Percentiles rank a stretch among this genome's conserved stretches.
These are phyloP conservation scores for Hapalemur alaotrensis DNA, from an alignment of 2,797 vertebrate genomes.

Conservation along the genomic window DNA sequence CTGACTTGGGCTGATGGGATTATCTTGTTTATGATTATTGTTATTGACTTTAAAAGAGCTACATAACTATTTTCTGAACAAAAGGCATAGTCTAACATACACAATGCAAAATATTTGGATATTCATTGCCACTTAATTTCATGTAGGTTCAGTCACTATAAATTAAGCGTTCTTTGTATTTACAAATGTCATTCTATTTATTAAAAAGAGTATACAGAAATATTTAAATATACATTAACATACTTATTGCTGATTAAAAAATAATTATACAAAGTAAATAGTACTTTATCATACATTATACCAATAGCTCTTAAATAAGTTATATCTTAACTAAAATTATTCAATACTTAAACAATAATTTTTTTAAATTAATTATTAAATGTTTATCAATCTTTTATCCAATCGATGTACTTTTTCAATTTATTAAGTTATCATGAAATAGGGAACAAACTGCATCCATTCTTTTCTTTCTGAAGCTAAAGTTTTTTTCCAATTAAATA, in stretches of 20 bases:
- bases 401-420: slow-evolving; percentile 17
- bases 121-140: slow-evolving; percentile 46
- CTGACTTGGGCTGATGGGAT: slow-evolving; percentile 40
- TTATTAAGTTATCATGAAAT: slow-evolving; percentile 36
- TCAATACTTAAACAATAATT: slow-evolving; percentile 7
- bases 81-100: not conserved
- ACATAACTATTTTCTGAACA: slow-evolving; percentile 61
- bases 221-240: slow-evolving; percentile 23
- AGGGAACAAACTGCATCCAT: not conserved
- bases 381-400: not conserved
- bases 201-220: not conserved
- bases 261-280: slow-evolving; percentile 25
- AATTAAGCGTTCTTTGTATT: not conserved
- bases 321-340: slow-evolving; percentile 35
- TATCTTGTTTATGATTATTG: slow-evolving; percentile 64
- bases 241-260: slow-evolving; percentile 35
- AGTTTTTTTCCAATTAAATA: slow-evolving; percentile 16
- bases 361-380: slow-evolving; percentile 48
- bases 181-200: slow-evolving; percentile 10
- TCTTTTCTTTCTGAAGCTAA: slow-evolving; percentile 6
- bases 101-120: slow-evolving; percentile 29
- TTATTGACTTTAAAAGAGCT: slow-evolving; percentile 62
- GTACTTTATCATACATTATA: not conserved
- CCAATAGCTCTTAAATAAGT: not conserved
- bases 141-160: not conserved